Percentiles rank a stretch among this genome's conserved stretches.
phyloP scores from a whole-genome alignment of 1,140 invertebrate genomes.

The Drosophila willistoni region DNA sequence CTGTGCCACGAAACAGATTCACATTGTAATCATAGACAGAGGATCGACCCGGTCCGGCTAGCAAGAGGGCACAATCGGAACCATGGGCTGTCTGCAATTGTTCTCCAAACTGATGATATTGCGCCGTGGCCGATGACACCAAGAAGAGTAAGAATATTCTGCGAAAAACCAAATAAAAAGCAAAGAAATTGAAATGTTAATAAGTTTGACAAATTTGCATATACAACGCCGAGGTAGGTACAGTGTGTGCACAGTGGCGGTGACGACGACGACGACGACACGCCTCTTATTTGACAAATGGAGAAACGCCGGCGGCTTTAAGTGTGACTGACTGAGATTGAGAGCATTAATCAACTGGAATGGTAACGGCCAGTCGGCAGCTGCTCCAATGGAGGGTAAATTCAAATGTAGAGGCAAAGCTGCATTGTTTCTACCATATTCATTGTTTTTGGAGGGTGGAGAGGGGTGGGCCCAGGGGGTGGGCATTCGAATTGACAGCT shows the following conservation, averaged over 20 bases:
- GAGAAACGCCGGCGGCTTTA: constrained; percentile 42
- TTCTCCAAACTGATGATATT: constrained; percentile 76
- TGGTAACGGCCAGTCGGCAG: constrained; percentile 24
- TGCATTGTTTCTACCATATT: constrained; percentile 41
- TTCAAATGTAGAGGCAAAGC: constrained; percentile 17
- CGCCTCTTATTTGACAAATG: constrained; percentile 45
- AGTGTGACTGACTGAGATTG: constrained; percentile 18
- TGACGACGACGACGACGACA: constrained; percentile 20
- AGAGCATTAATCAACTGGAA: constrained; percentile 45
- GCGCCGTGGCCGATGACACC: constrained; percentile 44
- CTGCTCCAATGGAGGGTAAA: constrained; percentile 20
- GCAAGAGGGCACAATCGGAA: constrained; percentile 89
- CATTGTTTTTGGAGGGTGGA: constrained; percentile 45
- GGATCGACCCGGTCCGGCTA: constrained; percentile 89
- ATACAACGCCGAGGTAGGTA: background rate
- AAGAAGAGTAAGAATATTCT: constrained; percentile 73
- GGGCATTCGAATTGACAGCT: constrained; percentile 50
- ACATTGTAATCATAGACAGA: constrained; percentile 92
- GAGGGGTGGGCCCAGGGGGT: constrained; percentile 6
- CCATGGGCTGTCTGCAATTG: constrained; percentile 74
- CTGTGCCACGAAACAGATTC: constrained; percentile 88
- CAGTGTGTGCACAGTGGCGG: constrained; percentile 13
- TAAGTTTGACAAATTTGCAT: constrained; percentile 1
- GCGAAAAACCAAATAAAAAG: constrained; percentile 14
- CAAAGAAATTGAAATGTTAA: constrained; percentile 42